Base-by-base conservation (phyloP, 2,888 invertebrate genomes). In the Oscheius myriophilus region DNA sequence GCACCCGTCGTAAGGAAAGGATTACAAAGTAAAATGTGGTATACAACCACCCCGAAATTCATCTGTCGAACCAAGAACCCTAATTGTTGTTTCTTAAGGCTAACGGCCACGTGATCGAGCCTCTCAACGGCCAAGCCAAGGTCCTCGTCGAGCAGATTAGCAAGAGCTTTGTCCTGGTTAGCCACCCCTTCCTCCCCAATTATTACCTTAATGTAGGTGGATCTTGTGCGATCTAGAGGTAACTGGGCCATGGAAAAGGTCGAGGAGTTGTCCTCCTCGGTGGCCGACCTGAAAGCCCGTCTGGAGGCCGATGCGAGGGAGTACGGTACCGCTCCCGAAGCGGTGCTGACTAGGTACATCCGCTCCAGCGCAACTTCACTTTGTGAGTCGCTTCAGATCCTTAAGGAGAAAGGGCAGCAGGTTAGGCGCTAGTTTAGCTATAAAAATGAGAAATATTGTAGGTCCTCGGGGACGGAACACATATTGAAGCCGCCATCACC, bases 331-430 rank as follows among this genome's bases (percentile, higher is more conserved):
- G 51, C 53, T 2, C 79, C 79, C 7, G 79, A 79, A 51, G 75
- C 70, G 42, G 69, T 76, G 62, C 58, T 79, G 49, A 75, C 77
- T 70, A 73, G 69, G 23, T 71, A 62, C 33, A 79, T 79, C 66
- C 70, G 69, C 14, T 42, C 62, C 26, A 70, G 57, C 7, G 73
- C 79, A 2, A 43, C 49, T 1, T 58, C 70, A 33, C 67, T 79
- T 7, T 45, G 62, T 2, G 64, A 67, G 21, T 70, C 68, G 33
- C 61, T 77, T 9, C 49, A 71, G 41, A 12, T 69, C 2, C 53
- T 77, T 52, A 67, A 70, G 42, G 70, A 70, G 53, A 73, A 72
- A 57, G 57, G 57, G 23, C 55, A 69, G 18, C 58, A 62, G 64
- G 69, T 69, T 23, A 25, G 51, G 21, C n/a, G 18, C 3, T 3